These are phyloP conservation scores for Styela plicata DNA, from an alignment of 23 tunicate genomes.

Conservation along the genomic window DNA sequence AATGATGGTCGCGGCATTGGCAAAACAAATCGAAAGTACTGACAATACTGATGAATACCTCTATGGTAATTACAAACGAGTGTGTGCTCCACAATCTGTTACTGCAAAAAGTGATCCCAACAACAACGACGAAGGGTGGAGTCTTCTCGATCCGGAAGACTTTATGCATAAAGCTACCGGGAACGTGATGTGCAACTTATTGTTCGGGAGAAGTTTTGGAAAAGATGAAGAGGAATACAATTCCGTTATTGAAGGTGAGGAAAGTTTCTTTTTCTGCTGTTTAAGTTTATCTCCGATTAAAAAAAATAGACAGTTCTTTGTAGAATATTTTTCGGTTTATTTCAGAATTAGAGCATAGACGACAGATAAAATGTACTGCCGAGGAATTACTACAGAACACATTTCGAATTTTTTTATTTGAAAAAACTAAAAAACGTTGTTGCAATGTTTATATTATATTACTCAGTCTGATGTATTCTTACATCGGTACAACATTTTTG, in stretches of 20 bases:
- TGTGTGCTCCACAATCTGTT: neutral
- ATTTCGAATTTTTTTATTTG: too few species aligned
- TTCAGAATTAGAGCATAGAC: too few species aligned
- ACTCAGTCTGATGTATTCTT: too few species aligned
- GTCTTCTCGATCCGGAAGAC: neutral
- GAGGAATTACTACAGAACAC: too few species aligned
- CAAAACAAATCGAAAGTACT: neutral
- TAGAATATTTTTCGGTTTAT: too few species aligned
- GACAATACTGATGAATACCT: neutral
- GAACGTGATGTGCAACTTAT: slow-evolving; percentile 9
- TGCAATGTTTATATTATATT: too few species aligned
- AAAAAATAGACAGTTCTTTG: too few species aligned
- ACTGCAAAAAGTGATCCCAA: neutral
- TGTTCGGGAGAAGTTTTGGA: slow-evolving; percentile 16
- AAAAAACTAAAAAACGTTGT: too few species aligned
- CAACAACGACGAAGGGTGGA: slow-evolving; percentile 6
- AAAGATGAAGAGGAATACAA: slow-evolving; percentile 13
- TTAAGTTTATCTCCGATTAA: too few species aligned
- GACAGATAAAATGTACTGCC: too few species aligned
- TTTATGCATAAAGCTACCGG: slow-evolving; percentile 1
- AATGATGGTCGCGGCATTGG: neutral
- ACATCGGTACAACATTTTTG: too few species aligned
- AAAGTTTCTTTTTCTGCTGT: too few species aligned
- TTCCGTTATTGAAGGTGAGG: neutral
- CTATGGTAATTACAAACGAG: slow-evolving; percentile 1